A percentile compares a stretch with the other conserved stretches of the same genome.
Evolutionary conservation across 2,797 vertebrate genomes (phyloP).

Genomic region (Notoglanidium macrostoma): DNA sequence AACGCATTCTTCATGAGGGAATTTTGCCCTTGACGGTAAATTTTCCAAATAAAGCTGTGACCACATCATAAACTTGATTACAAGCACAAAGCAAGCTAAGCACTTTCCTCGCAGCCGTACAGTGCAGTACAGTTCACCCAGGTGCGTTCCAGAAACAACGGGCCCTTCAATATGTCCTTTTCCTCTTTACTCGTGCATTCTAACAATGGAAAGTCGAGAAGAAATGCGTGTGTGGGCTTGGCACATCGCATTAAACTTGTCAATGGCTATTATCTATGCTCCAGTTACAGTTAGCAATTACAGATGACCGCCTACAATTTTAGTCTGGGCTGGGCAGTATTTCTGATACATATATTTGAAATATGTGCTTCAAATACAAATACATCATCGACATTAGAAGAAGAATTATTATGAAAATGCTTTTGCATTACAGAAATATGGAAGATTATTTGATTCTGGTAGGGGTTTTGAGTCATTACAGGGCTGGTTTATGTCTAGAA

Average conservation of each 20-base stretch:
- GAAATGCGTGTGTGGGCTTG: conserved; percentile 29
- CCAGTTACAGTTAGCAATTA: conserved; percentile 33
- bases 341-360: conserved; percentile 20
- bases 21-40: conserved; percentile 18
- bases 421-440: background rate
- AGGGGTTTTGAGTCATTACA: background rate
- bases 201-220: background rate
- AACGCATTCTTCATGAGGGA: conserved; percentile 27
- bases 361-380: background rate
- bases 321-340: background rate
- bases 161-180: background rate
- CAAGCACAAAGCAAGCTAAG: conserved; percentile 39
- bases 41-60: conserved; percentile 40
- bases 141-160: conserved; percentile 26
- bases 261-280: conserved; percentile 36
- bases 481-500: background rate
- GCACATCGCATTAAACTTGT: conserved; percentile 22
- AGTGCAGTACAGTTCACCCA: conserved; percentile 21
- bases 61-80: conserved; percentile 48
- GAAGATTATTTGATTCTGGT: background rate
- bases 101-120: conserved; percentile 22
- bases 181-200: background rate
- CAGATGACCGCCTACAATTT: conserved; percentile 13
- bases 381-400: background rate
- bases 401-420: background rate